phyloP scores from a whole-genome alignment of 2,113 vertebrate species.

The Pardalotus punctatus region DNA sequence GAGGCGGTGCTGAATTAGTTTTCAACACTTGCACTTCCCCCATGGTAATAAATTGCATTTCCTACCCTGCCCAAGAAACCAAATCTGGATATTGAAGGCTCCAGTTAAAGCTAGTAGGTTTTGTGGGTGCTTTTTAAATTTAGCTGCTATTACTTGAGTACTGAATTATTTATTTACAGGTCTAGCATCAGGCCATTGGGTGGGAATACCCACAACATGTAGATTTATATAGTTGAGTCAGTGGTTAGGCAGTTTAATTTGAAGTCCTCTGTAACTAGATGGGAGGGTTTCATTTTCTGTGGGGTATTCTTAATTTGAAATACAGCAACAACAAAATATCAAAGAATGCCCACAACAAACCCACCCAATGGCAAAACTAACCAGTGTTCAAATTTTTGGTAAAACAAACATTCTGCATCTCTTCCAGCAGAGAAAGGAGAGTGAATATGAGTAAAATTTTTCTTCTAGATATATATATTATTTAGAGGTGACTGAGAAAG shows the following conservation, averaged over 20 bases:
- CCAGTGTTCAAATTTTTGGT: neutral
- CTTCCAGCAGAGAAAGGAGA: neutral
- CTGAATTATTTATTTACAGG: constrained; percentile 11
- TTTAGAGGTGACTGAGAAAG: neutral
- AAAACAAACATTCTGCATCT: neutral
- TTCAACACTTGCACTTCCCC: neutral
- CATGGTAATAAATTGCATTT: neutral
- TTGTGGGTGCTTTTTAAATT: constrained; percentile 12
- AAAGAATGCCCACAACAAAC: neutral
- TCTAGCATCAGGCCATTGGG: neutral
- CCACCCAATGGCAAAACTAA: neutral
- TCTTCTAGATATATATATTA: neutral
- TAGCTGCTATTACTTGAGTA: neutral
- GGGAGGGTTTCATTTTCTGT: neutral
- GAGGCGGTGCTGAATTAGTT: neutral
- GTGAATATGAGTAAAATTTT: neutral
- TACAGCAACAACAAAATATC: neutral
- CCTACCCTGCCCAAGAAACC: neutral
- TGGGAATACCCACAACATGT: neutral
- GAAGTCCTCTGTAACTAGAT: neutral
- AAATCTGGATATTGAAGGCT: neutral
- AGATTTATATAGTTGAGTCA: neutral
- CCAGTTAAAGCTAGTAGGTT: neutral
- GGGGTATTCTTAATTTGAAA: neutral
- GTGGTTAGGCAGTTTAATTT: neutral